Conservation (phyloP, 2,113 vertebrate species). For the Brachirus orientalis region DNA sequence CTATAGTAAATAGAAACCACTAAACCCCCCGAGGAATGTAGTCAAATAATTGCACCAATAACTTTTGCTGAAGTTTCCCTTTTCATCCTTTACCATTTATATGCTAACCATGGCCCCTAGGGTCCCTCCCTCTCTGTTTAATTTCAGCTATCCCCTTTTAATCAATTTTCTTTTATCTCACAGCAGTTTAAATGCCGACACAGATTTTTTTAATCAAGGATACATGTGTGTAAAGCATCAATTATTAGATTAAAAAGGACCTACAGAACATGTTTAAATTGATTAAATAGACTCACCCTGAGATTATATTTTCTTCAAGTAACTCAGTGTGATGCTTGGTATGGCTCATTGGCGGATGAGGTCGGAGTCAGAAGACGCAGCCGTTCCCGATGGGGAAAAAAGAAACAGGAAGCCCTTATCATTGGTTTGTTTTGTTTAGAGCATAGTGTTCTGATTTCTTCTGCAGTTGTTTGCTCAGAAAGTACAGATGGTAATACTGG, state of each 20-base stretch:
- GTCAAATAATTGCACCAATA: constrained; percentile 71
- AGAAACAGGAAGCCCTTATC: constrained; percentile 1
- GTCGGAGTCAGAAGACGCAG: constrained; percentile 63
- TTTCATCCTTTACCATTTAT: constrained; percentile 56
- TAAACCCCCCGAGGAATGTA: constrained; percentile 51
- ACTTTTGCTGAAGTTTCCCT: constrained; percentile 60
- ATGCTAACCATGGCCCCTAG: constrained; percentile 61
- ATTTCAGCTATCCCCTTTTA: constrained; percentile 72
- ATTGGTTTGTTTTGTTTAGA: too few species aligned
- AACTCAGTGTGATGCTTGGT: constrained; percentile 42
- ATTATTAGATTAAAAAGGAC: constrained; percentile 64
- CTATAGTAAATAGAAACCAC: constrained; percentile 60
- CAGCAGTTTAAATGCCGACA: constrained; percentile 64
- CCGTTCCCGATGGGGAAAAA: constrained; percentile 10
- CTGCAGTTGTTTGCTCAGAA: too few species aligned
- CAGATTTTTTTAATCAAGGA: constrained; percentile 60
- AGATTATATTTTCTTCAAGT: constrained; percentile 53
- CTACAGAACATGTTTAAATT: constrained; percentile 44
- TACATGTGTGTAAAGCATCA: constrained; percentile 61
- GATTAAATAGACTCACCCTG: constrained; percentile 52
- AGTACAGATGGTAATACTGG: too few species aligned
- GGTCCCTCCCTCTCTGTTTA: constrained; percentile 58
- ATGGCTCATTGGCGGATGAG: constrained; percentile 37
- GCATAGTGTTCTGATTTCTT: too few species aligned
- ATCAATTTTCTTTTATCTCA: constrained; percentile 75